Evolutionary conservation across 2,113 vertebrate genomes (phyloP).

Genomic region (Morone saxatilis): DNA sequence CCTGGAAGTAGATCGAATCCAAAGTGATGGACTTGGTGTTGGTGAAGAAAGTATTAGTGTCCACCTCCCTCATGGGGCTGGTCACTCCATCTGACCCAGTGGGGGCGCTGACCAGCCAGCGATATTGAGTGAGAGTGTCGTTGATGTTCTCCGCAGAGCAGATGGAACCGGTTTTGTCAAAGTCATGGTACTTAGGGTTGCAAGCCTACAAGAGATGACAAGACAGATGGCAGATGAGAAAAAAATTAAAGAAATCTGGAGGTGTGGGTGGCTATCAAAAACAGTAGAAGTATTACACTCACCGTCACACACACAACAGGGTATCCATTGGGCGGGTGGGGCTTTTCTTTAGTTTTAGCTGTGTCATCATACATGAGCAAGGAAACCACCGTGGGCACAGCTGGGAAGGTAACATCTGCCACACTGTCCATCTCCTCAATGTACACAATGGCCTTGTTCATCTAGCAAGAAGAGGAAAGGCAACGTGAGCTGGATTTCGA

Average conservation of each 20-base stretch:
- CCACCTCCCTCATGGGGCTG: slow-evolving; percentile 88
- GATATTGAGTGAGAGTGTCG: slow-evolving; percentile 87
- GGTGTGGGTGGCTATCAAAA: background rate
- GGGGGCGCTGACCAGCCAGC: slow-evolving; percentile 88
- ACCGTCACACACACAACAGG: slow-evolving; percentile 87
- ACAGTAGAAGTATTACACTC: slow-evolving; percentile 12
- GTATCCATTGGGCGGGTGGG: slow-evolving; percentile 83
- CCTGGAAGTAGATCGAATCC: slow-evolving; percentile 90
- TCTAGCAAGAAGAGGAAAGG: slow-evolving; percentile 65
- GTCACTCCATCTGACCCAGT: slow-evolving; percentile 87
- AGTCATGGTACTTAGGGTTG: slow-evolving; percentile 89
- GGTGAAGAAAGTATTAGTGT: slow-evolving; percentile 89
- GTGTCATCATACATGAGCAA: slow-evolving; percentile 86
- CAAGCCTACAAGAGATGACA: slow-evolving; percentile 79
- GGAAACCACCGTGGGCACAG: slow-evolving; percentile 86
- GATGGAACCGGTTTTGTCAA: slow-evolving; percentile 89
- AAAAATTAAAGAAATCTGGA: background rate
- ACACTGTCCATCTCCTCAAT: slow-evolving; percentile 89
- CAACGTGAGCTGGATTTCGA: background rate
- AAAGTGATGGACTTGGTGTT: slow-evolving; percentile 88
- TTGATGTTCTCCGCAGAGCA: slow-evolving; percentile 88
- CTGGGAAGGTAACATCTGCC: slow-evolving; percentile 87
- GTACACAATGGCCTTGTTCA: slow-evolving; percentile 88
- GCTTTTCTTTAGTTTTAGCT: slow-evolving; percentile 78
- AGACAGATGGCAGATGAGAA: background rate